Evolutionary conservation across 2,113 vertebrate species (phyloP).

Genomic region (Centropristis striata): DNA sequence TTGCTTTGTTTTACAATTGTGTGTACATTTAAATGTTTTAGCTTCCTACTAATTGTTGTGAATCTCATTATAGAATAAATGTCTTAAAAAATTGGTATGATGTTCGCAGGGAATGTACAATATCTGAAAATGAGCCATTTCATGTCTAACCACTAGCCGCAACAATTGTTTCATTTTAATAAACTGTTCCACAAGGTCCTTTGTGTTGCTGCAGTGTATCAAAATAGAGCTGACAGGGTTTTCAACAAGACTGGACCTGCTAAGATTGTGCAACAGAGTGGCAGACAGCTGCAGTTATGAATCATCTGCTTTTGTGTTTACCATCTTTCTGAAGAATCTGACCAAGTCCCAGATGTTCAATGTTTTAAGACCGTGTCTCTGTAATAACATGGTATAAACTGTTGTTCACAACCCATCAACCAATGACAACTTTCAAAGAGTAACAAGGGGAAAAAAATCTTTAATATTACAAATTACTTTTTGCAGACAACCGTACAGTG

Average conservation of each 20-base stretch:
- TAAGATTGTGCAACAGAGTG: constrained; percentile 37
- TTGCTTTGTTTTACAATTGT: constrained; percentile 9
- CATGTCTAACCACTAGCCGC: constrained; percentile 27
- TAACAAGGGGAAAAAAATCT: constrained; percentile 45
- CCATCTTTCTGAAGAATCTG: background rate
- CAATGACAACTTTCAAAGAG: background rate
- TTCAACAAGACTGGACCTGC: constrained; percentile 22
- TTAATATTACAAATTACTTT: constrained; percentile 54
- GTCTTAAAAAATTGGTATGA: background rate
- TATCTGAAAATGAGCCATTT: constrained; percentile 52
- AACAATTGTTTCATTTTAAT: constrained; percentile 28
- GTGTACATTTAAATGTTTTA: background rate
- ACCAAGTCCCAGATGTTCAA: background rate
- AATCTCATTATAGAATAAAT: background rate
- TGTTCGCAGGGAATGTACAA: constrained; percentile 34
- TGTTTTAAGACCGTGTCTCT: background rate
- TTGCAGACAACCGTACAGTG: constrained; percentile 26
- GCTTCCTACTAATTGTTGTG: background rate
- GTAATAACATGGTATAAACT: background rate
- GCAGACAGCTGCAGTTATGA: background rate
- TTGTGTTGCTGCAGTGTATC: constrained; percentile 14
- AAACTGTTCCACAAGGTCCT: constrained; percentile 25
- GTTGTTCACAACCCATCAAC: background rate
- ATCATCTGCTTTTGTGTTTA: background rate
- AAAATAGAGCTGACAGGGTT: background rate